Evolutionary conservation across 2,797 vertebrate genomes (phyloP).

Genomic region (Distichodus sexfasciatus): DNA sequence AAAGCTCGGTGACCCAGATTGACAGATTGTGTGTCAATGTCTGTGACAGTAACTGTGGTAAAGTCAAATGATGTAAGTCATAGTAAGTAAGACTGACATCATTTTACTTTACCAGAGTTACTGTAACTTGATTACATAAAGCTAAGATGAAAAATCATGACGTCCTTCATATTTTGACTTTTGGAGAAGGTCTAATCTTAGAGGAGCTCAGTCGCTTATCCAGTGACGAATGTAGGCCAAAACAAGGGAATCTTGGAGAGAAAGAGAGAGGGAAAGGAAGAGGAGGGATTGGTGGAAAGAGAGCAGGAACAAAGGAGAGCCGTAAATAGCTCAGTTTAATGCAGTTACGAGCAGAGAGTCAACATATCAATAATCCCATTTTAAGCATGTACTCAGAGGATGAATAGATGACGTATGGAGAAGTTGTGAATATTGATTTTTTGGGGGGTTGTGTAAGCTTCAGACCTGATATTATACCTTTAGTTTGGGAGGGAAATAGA

Average conservation of each 20-base stretch:
- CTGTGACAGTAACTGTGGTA: not conserved
- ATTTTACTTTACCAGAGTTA: no score
- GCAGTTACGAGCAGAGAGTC: conserved; percentile 49
- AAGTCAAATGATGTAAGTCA: conserved; percentile 6
- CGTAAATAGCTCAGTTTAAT: conserved; percentile 66
- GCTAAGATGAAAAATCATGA: not conserved
- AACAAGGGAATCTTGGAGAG: not conserved
- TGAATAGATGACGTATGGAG: not conserved
- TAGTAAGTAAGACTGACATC: no score
- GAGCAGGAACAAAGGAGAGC: conserved; percentile 61
- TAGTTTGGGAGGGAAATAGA: conserved; percentile 59
- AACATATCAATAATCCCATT: no score
- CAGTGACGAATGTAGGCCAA: not conserved
- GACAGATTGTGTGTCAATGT: not conserved
- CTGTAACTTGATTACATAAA: not conserved
- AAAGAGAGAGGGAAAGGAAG: conserved; percentile 15
- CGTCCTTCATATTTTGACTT: not conserved
- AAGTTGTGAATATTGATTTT: no score
- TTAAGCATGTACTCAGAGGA: not conserved
- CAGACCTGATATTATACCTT: no score
- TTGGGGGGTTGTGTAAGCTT: no score
- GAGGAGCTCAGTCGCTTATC: not conserved
- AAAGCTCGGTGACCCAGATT: conserved; percentile 26
- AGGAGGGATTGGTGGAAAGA: conserved; percentile 28
- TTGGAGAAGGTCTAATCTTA: not conserved